These are phyloP conservation scores for Lanius collurio DNA, from an alignment of 2,113 vertebrate species.

Conservation along the genomic window DNA sequence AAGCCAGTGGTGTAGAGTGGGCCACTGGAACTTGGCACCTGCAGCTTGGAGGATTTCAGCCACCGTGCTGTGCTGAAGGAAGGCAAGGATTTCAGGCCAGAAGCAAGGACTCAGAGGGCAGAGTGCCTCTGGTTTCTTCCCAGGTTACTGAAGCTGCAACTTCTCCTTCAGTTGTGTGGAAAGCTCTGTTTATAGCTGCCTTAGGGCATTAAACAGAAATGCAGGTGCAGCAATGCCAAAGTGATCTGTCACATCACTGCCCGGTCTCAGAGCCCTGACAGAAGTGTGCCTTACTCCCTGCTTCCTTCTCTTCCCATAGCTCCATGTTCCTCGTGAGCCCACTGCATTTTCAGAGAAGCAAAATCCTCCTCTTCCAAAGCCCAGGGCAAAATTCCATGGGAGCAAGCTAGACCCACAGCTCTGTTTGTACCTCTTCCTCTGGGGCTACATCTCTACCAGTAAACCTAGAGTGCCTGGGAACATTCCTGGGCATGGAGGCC, in stretches of 20 bases:
- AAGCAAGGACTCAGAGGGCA: neutral
- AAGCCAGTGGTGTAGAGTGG: neutral
- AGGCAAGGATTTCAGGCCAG: neutral
- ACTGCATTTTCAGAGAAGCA: neutral
- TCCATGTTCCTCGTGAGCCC: neutral
- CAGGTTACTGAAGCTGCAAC: neutral
- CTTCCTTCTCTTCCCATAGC: neutral
- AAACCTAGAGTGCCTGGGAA: constrained; percentile 36
- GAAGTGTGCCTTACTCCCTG: neutral
- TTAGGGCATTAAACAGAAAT: neutral
- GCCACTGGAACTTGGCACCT: neutral
- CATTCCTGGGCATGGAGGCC: constrained; percentile 17
- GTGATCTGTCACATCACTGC: neutral
- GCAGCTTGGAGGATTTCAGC: neutral
- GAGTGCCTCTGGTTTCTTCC: neutral
- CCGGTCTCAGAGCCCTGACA: neutral
- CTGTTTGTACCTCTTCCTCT: neutral
- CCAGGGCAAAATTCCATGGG: constrained; percentile 15
- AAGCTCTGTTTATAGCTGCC: neutral
- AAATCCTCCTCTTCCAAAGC: neutral
- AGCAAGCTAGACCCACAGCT: constrained; percentile 13
- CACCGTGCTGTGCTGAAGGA: neutral
- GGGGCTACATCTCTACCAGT: neutral
- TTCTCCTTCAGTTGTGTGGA: neutral
- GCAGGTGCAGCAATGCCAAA: neutral